These are phyloP conservation scores for Sycophaga agraensis DNA, from an alignment of 1,140 invertebrate genomes.

Conservation along the genomic window DNA sequence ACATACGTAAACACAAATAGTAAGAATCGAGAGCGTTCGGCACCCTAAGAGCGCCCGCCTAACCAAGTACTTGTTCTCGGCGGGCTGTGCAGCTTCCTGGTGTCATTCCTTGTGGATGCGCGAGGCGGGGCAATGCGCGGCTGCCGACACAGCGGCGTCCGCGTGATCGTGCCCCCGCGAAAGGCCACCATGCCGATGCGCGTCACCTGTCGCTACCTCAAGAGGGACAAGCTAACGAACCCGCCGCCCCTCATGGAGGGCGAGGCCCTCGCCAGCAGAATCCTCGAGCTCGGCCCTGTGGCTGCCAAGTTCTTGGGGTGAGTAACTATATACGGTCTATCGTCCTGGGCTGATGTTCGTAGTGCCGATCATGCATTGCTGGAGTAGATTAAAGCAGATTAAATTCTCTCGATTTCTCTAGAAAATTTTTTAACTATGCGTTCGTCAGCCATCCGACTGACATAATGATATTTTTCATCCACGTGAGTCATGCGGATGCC, in stretches of 20 bases:
- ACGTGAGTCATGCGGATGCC: too few species aligned
- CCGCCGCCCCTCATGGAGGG: slow-evolving; percentile 94
- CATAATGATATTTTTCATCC: too few species aligned
- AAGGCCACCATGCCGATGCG: slow-evolving; percentile 91
- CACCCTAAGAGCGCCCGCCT: not conserved
- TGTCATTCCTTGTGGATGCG: slow-evolving; percentile 96
- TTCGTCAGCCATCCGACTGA: too few species aligned
- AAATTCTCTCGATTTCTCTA: too few species aligned
- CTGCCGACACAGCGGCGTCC: slow-evolving; percentile 90
- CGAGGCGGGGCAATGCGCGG: slow-evolving; percentile 95
- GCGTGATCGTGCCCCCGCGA: slow-evolving; percentile 91
- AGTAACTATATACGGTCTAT: slow-evolving; percentile 40
- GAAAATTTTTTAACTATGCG: too few species aligned
- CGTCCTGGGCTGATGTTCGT: too few species aligned
- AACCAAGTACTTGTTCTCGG: not conserved
- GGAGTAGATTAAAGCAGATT: too few species aligned
- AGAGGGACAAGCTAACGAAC: slow-evolving; percentile 73
- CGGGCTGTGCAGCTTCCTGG: slow-evolving; percentile 78
- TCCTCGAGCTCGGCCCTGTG: slow-evolving; percentile 92
- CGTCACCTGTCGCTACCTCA: slow-evolving; percentile 89
- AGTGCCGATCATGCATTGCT: too few species aligned
- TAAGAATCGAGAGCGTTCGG: too few species aligned
- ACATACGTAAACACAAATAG: too few species aligned
- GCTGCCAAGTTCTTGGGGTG: slow-evolving; percentile 94
- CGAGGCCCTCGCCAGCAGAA: slow-evolving; percentile 87